These are phyloP conservation scores for Trachythela sp. DNA, from an alignment of 64 coral and sea anemone genomes.

Conservation along the genomic window DNA sequence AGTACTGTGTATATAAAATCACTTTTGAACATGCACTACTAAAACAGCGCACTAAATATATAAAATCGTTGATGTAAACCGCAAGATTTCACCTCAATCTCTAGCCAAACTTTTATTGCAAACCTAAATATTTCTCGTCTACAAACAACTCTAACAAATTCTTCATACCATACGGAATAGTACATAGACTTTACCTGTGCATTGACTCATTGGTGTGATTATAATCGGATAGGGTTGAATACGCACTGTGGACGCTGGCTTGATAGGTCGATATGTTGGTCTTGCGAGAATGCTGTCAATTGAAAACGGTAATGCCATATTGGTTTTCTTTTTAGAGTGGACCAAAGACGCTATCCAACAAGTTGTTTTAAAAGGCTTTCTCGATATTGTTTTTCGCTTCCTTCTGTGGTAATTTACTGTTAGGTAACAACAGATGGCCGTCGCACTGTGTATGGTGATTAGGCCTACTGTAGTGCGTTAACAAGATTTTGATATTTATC, in stretches of 20 bases:
- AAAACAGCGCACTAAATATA: neutral
- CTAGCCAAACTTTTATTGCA: too few relatives aligned
- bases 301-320: neutral
- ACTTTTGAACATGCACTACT: neutral
- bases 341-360: too few relatives aligned
- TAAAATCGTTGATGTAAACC: too few relatives aligned
- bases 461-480: neutral
- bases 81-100: neutral
- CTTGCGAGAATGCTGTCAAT: constrained; percentile 8
- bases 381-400: too few relatives aligned
- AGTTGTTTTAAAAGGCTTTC: neutral
- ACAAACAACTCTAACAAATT: too few relatives aligned
- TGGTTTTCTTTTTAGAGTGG: neutral
- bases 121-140: too few relatives aligned
- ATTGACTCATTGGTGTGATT: neutral
- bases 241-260: neutral
- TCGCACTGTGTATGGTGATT: neutral
- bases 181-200: neutral
- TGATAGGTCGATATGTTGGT: neutral
- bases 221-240: neutral
- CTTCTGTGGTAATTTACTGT: neutral
- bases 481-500: neutral
- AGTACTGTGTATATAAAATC: too few relatives aligned
- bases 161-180: neutral
- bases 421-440: neutral